These are phyloP conservation scores for Peromyscus nudipes DNA, from an alignment of 2,797 vertebrate species.

Conservation along the genomic window DNA sequence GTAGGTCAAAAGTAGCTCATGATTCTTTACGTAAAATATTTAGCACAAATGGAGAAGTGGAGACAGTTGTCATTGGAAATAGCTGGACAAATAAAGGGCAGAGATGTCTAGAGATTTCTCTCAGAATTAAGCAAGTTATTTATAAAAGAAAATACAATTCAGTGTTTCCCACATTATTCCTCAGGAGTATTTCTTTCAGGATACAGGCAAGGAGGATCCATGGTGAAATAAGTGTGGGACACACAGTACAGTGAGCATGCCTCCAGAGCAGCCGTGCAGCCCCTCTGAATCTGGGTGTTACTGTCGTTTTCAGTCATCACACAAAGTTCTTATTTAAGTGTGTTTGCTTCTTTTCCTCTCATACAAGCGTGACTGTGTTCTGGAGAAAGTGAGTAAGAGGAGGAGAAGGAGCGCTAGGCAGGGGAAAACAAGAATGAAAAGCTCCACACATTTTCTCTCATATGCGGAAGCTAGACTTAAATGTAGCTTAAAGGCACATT, in stretches of 20 bases:
- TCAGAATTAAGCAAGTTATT: background rate
- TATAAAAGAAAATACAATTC: conserved; percentile 38
- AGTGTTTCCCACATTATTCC: conserved; percentile 6
- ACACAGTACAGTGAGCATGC: background rate
- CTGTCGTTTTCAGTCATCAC: background rate
- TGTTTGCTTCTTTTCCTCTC: background rate
- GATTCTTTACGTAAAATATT: conserved; percentile 40
- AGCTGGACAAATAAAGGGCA: background rate
- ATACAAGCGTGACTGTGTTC: background rate
- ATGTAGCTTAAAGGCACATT: background rate
- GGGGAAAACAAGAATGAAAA: background rate
- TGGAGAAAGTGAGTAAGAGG: background rate
- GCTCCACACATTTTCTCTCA: background rate
- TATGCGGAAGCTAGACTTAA: background rate
- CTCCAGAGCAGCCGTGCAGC: background rate
- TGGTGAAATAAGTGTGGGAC: background rate
- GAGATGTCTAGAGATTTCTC: background rate
- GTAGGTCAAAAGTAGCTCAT: background rate
- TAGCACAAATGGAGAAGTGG: background rate
- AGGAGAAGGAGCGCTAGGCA: background rate
- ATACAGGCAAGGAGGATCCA: background rate
- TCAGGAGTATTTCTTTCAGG: conserved; percentile 24
- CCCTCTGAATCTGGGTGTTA: background rate
- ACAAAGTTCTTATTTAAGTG: background rate
- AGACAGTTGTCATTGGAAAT: background rate